phyloP scores from a whole-genome alignment of 2,113 vertebrate species.

The Strigops habroptila region DNA sequence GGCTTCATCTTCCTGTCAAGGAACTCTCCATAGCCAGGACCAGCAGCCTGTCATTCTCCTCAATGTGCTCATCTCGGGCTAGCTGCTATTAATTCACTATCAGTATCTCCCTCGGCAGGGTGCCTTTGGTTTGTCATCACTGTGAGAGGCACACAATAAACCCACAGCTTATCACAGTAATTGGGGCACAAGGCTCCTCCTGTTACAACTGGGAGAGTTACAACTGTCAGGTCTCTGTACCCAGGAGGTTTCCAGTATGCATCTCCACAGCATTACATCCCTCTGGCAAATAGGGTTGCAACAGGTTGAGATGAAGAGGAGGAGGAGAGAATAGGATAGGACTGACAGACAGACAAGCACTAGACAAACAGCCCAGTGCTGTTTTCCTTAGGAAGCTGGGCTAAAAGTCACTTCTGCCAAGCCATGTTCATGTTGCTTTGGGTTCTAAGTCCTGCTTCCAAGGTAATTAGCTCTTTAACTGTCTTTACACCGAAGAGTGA shows the following conservation, averaged over 20 bases:
- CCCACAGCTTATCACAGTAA: accelerated
- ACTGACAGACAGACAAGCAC: background rate
- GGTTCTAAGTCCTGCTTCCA: background rate
- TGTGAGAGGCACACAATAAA: background rate
- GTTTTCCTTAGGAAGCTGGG: background rate
- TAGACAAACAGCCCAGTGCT: background rate
- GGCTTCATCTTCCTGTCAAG: background rate
- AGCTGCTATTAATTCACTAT: background rate
- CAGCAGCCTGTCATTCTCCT: accelerated
- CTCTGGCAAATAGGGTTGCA: background rate
- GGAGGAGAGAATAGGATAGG: background rate
- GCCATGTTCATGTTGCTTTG: background rate
- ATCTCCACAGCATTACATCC: accelerated
- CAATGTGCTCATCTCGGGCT: background rate
- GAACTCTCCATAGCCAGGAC: background rate
- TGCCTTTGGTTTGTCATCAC: background rate
- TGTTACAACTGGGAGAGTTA: background rate
- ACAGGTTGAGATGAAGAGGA: background rate
- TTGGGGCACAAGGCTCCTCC: accelerated
- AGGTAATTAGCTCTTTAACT: background rate
- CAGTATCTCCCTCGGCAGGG: background rate
- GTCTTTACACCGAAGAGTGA: background rate
- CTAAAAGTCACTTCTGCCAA: background rate
- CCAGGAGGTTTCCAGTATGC: background rate
- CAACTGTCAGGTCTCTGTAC: background rate